Percentiles rank a stretch among this genome's conserved stretches.
These are phyloP conservation scores for Hyles lineata DNA, from an alignment of 2,888 invertebrate species.

Conservation along the genomic window DNA sequence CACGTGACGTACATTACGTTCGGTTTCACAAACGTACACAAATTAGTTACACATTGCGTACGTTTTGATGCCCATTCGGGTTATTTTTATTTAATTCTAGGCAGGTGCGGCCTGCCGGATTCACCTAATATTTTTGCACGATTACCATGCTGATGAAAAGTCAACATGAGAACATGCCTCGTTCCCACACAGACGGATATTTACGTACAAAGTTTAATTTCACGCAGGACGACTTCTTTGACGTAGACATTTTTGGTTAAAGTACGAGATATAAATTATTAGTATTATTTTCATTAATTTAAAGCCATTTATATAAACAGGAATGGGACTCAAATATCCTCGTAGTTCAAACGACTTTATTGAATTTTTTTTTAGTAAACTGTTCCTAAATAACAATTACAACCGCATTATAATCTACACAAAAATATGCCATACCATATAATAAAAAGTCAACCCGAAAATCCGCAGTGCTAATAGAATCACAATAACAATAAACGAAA, in stretches of 20 bases:
- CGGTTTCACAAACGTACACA: slow-evolving; percentile 65
- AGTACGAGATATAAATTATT: slow-evolving; percentile 35
- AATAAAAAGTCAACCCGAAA: background rate
- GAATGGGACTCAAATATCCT: too few species aligned
- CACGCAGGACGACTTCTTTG: slow-evolving; percentile 60
- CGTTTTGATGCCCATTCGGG: slow-evolving; percentile 69
- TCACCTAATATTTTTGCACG: slow-evolving; percentile 80
- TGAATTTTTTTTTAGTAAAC: too few species aligned
- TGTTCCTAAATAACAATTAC: too few species aligned
- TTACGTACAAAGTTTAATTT: slow-evolving; percentile 63
- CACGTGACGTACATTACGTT: slow-evolving; percentile 62
- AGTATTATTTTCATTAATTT: too few species aligned
- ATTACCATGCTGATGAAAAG: slow-evolving; percentile 84
- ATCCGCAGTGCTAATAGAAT: background rate
- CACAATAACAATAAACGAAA: slow-evolving; percentile 61
- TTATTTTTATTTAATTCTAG: slow-evolving; percentile 84
- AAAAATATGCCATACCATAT: background rate
- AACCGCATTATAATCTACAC: too few species aligned
- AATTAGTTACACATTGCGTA: slow-evolving; percentile 65
- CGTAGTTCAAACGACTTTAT: too few species aligned
- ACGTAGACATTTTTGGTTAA: slow-evolving; percentile 37
- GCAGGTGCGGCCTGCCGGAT: slow-evolving; percentile 72
- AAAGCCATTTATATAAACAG: too few species aligned
- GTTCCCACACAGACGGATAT: slow-evolving; percentile 41
- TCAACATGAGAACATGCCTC: slow-evolving; percentile 72